Base-by-base conservation (phyloP, 1,140 invertebrate genomes). In the Drosophila prosaltans region DNA sequence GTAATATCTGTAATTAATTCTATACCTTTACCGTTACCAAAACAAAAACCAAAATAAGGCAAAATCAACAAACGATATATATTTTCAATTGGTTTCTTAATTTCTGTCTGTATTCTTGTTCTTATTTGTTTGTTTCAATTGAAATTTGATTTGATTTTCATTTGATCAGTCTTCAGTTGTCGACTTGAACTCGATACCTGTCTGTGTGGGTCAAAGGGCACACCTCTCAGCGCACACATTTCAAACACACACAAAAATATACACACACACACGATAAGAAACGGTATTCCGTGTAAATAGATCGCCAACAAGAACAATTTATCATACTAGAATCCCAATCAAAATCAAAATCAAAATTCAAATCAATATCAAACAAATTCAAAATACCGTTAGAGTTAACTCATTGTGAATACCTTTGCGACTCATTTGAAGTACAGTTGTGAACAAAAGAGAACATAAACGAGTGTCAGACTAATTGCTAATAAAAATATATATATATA, bases 211-310 rank as follows among this genome's bases (percentile, higher is more conserved):
- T 51, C 45, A 51, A 51, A 51, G 45, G 45, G 45, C 45, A 51
- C 45, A 51, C 45, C 45, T 51, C 21, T 51, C 21, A 51, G 45
- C 9, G 45, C 45, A 51, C 45, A 51, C 45, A 51, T 51, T 24
- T 26, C 21, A 51, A 51, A 16, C 16, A 16, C 16, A 16, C 16
- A 48, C 16, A 30, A 16, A 16, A 16, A 16, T 16, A 51, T 26
- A 26, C 45, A 36, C 45, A 51, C 45, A 30, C 28, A 30, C 4
- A 30, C 2, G 28, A 30, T 2, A 51, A 6, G 21, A 51, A 51
- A 51, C 45, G 8, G 10, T 10, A 10, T 26, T 51, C 45, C 45
- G 45, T 75, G 72, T 75, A 73, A 75, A 75, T 75, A 74, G 10
- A 9, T 24, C 39, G 45, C 60, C 36, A 10, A 21, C 69, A 36